These are phyloP conservation scores for Barnardius zonarius DNA, from an alignment of 2,113 vertebrate species.

Conservation along the genomic window DNA sequence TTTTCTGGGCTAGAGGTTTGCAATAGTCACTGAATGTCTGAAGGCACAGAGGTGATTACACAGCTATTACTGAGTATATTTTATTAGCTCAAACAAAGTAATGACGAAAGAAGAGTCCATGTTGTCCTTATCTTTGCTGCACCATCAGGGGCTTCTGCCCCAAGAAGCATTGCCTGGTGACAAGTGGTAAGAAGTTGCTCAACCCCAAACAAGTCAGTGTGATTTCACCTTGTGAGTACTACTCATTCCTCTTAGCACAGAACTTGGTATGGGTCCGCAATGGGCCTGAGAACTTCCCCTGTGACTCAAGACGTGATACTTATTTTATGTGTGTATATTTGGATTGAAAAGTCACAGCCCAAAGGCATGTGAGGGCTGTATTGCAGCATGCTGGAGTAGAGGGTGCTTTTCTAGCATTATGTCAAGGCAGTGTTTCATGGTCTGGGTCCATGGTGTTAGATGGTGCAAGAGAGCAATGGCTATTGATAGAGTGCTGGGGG, in stretches of 20 bases:
- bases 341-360: not conserved
- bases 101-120: not conserved
- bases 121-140: not conserved
- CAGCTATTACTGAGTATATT: not conserved
- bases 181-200: not conserved
- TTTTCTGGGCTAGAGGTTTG: not conserved
- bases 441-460: not conserved
- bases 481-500: not conserved
- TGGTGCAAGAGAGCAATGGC: not conserved
- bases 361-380: not conserved
- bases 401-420: not conserved
- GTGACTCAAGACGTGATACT: not conserved
- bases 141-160: not conserved
- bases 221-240: not conserved
- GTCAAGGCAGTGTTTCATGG: not conserved
- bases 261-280: not conserved
- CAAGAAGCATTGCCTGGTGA: not conserved
- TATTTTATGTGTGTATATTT: not conserved
- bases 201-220: not conserved
- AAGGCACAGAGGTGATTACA: not conserved
- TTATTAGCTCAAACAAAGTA: not conserved
- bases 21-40: not conserved
- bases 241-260: not conserved
- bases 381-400: not conserved
- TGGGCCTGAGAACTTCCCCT: not conserved